phyloP scores from a whole-genome alignment of 2,113 vertebrate species.

The Glaucidium brasilianum region DNA sequence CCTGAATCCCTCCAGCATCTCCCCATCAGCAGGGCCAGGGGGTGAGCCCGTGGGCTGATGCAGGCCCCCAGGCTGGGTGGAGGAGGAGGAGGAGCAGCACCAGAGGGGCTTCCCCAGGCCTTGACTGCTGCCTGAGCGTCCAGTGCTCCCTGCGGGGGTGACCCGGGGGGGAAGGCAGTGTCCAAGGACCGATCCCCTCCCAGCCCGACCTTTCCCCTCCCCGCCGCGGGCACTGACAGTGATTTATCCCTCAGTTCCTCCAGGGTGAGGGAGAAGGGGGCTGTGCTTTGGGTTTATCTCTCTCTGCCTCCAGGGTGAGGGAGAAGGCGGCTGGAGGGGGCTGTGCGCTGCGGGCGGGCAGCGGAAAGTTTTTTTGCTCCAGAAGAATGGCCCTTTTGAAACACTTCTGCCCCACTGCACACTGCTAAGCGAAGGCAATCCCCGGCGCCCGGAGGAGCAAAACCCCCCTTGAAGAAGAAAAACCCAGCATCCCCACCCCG shows the following conservation, averaged over 20 bases:
- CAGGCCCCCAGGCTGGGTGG: not conserved
- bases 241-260: not conserved
- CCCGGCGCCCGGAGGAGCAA: not conserved
- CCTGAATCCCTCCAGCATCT: not conserved
- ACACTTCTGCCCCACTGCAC: constrained; percentile 59
- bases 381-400: constrained; percentile 45
- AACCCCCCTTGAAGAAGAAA: not conserved
- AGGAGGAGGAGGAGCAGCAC: not conserved
- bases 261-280: not conserved
- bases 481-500: not conserved
- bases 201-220: accelerated
- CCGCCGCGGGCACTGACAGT: not conserved
- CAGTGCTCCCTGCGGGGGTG: not conserved
- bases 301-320: not conserved
- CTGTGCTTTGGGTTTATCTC: not conserved
- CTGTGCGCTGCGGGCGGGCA: not conserved
- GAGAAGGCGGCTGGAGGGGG: not conserved
- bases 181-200: no score
- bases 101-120: not conserved
- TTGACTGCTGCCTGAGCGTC: not conserved
- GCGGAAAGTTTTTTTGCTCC: constrained; percentile 40
- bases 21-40: not conserved
- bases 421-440: constrained; percentile 27
- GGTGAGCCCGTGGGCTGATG: not conserved
- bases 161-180: not conserved